Evolutionary conservation across 2,888 invertebrate genomes (phyloP).

Genomic region (Patella caerulea): DNA sequence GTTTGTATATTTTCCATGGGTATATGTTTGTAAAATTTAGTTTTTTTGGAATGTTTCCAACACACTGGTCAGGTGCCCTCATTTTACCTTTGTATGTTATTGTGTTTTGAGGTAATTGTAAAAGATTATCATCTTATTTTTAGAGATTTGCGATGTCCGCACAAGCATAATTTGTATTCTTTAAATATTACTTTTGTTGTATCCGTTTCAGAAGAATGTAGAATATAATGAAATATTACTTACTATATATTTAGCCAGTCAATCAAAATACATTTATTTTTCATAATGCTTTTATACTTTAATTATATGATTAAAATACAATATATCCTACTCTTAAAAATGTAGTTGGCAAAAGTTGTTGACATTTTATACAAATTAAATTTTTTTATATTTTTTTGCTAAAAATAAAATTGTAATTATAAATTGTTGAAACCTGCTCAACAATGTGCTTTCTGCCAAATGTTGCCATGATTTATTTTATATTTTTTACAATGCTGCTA

Average conservation of each 20-base stretch:
- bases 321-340: too few relatives aligned
- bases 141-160: background rate
- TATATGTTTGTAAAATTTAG: background rate
- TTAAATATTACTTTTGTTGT: too few relatives aligned
- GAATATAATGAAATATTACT: too few relatives aligned
- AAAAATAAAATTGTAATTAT: background rate
- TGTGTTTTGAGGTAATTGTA: background rate
- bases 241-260: too few relatives aligned
- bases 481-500: slow-evolving; percentile 15
- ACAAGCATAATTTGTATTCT: background rate
- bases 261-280: too few relatives aligned
- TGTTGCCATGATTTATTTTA: slow-evolving; percentile 28
- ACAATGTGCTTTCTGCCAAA: slow-evolving; percentile 21
- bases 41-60: background rate
- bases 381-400: too few relatives aligned
- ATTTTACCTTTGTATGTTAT: background rate
- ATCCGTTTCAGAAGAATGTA: too few relatives aligned
- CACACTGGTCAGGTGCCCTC: background rate
- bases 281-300: too few relatives aligned
- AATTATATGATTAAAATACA: too few relatives aligned
- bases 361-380: too few relatives aligned
- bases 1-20: slow-evolving; percentile 1
- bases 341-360: too few relatives aligned
- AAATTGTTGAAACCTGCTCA: slow-evolving; percentile 18
- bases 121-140: background rate